Evolutionary conservation across 2,797 vertebrate genomes (phyloP), one percentile per base, ranked within the genome.

Genomic region (Tolypeutes matacus): DNA sequence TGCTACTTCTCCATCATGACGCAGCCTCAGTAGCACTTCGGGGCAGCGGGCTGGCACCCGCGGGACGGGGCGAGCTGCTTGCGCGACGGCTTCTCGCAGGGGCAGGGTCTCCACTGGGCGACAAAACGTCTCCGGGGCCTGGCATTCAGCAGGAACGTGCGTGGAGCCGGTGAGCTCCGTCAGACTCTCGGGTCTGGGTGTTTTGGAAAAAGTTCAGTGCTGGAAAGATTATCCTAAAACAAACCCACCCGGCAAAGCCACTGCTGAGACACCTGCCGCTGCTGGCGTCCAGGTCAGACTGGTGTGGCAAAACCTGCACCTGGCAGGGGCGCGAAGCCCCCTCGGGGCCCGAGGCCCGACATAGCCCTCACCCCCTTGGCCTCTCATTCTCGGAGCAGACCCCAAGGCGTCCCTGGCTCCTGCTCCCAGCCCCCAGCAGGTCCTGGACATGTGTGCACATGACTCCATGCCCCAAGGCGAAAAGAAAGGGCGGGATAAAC

Each of bases 131-230:
- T 20, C 75, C 42, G 34, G 49, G 84, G n/a, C 58, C 76, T 83
- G n/a, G 58, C 34, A 3, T 31, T 29, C 3, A 8, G 5, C 10
- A 5, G 65, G 25, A 58, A 21, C 42, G 1, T 62, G 72, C 25
- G 42, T 51, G n/a, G 56, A 65, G 64, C 25, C 1, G 5, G 56
- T 36, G 51, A 85, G 73, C 29, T 62, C 49, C 85, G 72, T 7
- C 42, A 77, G 17, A 13, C 6, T 91, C 80, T 90, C 64, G 70
- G 12, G 23, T 67, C 76, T 0, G 3, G n/a, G 25, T 73, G 36
- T 94, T 85, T 91, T 94, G 93, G 77, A 70, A 92, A 93, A 65
- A 65, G 1, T 27, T 73, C 64, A 11, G 3, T 69, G 42, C 49
- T 84, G 42, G 65, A 82, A 85, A 67, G 21, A 84, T 77, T 51